Base-by-base conservation (phyloP, 92 coral and sea anemone genomes). In the Parazoanthus atlanticus region DNA sequence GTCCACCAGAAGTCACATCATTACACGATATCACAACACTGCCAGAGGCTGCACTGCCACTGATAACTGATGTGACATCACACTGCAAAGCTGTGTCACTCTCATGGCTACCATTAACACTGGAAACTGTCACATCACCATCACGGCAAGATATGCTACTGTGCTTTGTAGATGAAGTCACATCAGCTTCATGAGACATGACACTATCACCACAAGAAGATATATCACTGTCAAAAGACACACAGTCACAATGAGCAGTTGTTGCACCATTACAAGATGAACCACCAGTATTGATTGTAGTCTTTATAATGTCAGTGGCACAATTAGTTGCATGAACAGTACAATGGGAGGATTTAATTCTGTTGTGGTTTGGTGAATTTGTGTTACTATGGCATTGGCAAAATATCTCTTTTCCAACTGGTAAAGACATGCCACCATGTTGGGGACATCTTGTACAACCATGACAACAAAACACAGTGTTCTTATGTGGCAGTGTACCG, bases 361-460 rank as follows among this genome's bases (percentile, higher is more conserved):
- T 74, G 47, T 33, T 34, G 49, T 38, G 25, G 10, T 21, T 32
- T 12, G 43, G 17, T 1, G 79, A 38, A 8, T 23, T 41, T 38
- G 30, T 13, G 54, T 28, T 25, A 8, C 43, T 73, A 31, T 32
- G 34, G 77, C 41, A 1, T 33, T 43, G 10, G 8, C 7, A 73
- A 77, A 43, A 13, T 29, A 21, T 3, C 21, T 17, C 41, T 8
- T 46, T 40, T 46, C 23, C 5, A 43, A 15, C 30, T 40, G 58
- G 58, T 77, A 28, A 43, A 77, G 58, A 77, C 32, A 43, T 9
- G 32, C 81, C 64, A 43, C 81, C 64, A n/a, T 43, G 81, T 41
- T 41, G 54, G 21, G 81, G 21, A 25, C 36, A 74, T 33, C n/a
- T 73, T 31, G 40, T 36, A 30, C 23, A 30, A 31, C 40, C 40